Evolutionary conservation across 2,888 invertebrate genomes (phyloP), one percentile per base, ranked within the genome.

Genomic region (Melipona bicolor): DNA sequence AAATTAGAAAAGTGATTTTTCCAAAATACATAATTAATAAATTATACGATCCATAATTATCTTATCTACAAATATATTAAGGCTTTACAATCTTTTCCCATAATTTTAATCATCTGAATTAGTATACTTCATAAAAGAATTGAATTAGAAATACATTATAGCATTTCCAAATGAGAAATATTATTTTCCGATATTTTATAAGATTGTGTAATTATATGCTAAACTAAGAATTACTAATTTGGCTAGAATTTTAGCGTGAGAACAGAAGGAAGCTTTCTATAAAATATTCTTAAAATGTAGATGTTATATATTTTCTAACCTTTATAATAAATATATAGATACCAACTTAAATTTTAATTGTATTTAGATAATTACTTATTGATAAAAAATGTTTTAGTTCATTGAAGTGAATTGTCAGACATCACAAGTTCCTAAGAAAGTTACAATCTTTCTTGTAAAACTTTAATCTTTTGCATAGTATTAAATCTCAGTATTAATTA

Each of bases 181-280:
- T 81, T 85, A 81, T 77, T 85, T 81, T 85, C 72, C 74, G 65
- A 73, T 72, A 65, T 72, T 84, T 77, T 77, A 75, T 83, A 75
- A 27, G 17, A 19, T 83, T 54, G 69, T 50, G 32, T 54, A 52
- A 73, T 67, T 64, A 21, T 73, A 76, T 79, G 21, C 36, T 62
- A n/a, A 80, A 56, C 32, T 68, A 73, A 56, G 49, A 68, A 65
- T 68, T 71, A 70, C 6, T 81, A 70, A 77, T 70, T 83, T 77
- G 24, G 4, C 32, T 65, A 77, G 49, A 19, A 61, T 6, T 36
- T 79, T 59, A 71, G 52, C 75, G 32, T 52, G 71, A 71, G 62
- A 61, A 71, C 50, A 50, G 54, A 76, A 64, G 56, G 24, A 70
- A 64, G 19, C 4, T 59, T 68, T 73, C 56, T 68, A 73, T 69